These are phyloP conservation scores for Cheilosia vernalis DNA, from an alignment of 2,888 invertebrate species.

Conservation along the genomic window DNA sequence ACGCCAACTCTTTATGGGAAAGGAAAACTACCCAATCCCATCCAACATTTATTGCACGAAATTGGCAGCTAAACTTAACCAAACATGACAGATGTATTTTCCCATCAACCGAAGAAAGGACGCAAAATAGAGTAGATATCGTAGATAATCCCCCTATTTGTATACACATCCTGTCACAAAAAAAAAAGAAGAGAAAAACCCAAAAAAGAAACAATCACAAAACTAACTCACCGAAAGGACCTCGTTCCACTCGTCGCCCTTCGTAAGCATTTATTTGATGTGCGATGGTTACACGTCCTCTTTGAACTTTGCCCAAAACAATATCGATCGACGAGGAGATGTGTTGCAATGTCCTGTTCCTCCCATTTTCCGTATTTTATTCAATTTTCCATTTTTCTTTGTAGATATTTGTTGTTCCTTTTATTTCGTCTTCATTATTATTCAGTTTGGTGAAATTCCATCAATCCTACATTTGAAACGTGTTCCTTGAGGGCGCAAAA, in stretches of 20 bases:
- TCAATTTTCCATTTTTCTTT: constrained; percentile 38
- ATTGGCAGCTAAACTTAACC: constrained; percentile 30
- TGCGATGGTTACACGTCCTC: background rate
- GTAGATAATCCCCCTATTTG: constrained; percentile 29
- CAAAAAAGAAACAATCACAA: background rate
- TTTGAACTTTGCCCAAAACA: constrained; percentile 22
- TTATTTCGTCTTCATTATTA: constrained; percentile 40
- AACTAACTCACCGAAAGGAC: constrained; percentile 5
- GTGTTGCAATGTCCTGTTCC: background rate
- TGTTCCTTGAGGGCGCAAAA: constrained; percentile 59
- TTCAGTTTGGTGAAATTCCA: constrained; percentile 62
- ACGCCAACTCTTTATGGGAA: background rate
- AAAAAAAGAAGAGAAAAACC: background rate
- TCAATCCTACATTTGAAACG: constrained; percentile 60
- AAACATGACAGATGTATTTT: constrained; percentile 14
- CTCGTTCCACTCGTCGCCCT: background rate
- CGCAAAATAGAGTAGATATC: constrained; percentile 8
- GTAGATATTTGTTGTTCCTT: constrained; percentile 8
- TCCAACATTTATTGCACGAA: constrained; percentile 16
- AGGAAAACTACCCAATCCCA: background rate
- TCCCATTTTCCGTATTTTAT: constrained; percentile 23
- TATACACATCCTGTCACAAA: background rate
- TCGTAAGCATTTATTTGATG: background rate
- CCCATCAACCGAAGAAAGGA: background rate
- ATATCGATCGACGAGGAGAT: constrained; percentile 33